These are phyloP conservation scores for Diachasmimorpha longicaudata DNA, from an alignment of 1,140 invertebrate genomes.

Conservation along the genomic window DNA sequence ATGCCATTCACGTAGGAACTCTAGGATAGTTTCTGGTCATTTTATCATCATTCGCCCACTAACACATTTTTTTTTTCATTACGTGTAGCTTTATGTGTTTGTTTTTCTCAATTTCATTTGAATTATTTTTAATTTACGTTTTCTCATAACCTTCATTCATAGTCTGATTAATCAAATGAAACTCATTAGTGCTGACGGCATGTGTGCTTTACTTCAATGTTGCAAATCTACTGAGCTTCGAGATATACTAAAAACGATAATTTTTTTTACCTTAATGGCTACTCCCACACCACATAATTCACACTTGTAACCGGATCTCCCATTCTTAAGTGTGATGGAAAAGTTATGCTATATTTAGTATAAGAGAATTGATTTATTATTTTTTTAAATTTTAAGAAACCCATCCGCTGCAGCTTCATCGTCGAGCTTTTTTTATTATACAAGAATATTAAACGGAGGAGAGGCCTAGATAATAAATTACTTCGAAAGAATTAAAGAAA, in stretches of 20 bases:
- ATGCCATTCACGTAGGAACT: constrained; percentile 36
- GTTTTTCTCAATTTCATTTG: constrained; percentile 28
- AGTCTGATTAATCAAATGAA: constrained; percentile 27
- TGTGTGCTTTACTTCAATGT: background rate
- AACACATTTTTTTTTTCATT: constrained; percentile 32
- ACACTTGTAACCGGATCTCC: no score
- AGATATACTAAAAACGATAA: background rate
- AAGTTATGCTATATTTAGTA: no score
- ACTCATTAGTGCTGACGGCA: constrained; percentile 10
- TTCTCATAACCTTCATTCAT: constrained; percentile 24
- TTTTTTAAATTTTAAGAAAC: no score
- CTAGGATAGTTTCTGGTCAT: constrained; percentile 59
- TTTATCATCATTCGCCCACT: constrained; percentile 35
- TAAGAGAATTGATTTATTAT: no score
- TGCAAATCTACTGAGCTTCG: constrained; percentile 20
- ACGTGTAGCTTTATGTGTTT: constrained; percentile 26
- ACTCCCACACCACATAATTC: no score
- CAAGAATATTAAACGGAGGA: no score
- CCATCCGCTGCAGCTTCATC: no score
- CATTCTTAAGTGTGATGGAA: no score
- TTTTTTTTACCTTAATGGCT: no score
- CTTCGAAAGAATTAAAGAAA: no score
- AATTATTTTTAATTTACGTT: constrained; percentile 23
- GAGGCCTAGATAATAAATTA: no score
- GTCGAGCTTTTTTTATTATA: no score